Evolutionary conservation across 30 jellyfish, hydroid and myxozoan genomes (phyloP).

Genomic region (Calvadosia cruxmelitensis): DNA sequence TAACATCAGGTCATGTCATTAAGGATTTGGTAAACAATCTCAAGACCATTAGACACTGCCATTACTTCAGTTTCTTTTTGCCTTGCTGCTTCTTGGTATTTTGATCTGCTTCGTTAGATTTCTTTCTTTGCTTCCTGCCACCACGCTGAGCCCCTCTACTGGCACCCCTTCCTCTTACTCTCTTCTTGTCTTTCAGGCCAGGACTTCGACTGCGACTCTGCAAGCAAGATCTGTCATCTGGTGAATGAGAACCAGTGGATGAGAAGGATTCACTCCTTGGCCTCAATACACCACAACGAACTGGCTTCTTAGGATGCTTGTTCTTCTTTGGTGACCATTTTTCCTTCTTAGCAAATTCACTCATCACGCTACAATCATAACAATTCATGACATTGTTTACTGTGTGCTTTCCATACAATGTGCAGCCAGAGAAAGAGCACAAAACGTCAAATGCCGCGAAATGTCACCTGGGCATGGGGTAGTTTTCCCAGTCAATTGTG

Average conservation of each 20-base stretch:
- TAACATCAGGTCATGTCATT: too few species aligned
- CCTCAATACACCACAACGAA: background rate
- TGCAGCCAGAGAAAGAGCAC: background rate
- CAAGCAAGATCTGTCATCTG: background rate
- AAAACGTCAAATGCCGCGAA: background rate
- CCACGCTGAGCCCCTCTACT: constrained; percentile 35
- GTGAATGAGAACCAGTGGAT: background rate
- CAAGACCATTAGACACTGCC: background rate
- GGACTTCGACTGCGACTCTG: constrained; percentile 1
- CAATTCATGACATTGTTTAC: too few species aligned
- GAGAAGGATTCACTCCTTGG: background rate
- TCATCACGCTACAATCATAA: background rate
- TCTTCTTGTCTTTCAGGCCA: background rate
- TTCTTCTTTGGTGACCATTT: background rate
- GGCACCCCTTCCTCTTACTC: constrained; percentile 26
- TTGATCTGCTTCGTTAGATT: background rate
- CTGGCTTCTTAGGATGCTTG: background rate
- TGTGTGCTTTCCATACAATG: background rate
- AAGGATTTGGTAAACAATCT: too few species aligned
- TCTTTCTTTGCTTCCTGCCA: constrained; percentile 6
- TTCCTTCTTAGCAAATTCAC: background rate
- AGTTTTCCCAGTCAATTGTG: constrained; percentile 69
- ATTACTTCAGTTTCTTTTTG: too few species aligned
- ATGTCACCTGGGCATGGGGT: constrained; percentile 63
- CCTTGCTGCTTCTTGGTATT: background rate